Base-by-base conservation (phyloP, 1,140 invertebrate genomes). In the Bathynomus jamesi region DNA sequence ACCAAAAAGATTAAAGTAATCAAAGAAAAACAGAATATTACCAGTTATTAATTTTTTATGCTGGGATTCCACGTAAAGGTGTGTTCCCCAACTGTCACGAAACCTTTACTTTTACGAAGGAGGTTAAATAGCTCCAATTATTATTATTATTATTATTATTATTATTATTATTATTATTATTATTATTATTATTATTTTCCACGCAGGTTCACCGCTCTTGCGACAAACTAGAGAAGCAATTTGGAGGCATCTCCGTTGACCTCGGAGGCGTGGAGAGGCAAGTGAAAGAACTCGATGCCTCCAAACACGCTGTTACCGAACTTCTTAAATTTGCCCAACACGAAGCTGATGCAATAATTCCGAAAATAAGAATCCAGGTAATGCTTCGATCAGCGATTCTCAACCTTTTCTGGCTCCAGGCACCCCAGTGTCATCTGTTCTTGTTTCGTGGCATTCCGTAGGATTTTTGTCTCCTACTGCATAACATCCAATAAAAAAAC, bases 281-380 rank as follows among this genome's bases (percentile, higher is more conserved):
- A 74, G 79, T 89, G 11, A 82, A 85, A 63, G 85, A 88, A 75
- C 85, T 89, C 73, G 86, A 89, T 73, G 80, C 83, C 2, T 84
- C 84, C 30, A 84, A 84, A 78, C 83, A 86, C 78, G 85, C 84
- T 8, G 83, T 89, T 8, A 79, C 84, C 11, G 87, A 90, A 78
- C 81, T 85, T 13, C 85, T 91, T 53, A 85, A 84, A 75, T 85
- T 85, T 78, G 82, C 87, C 17, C 81, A 85, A 70, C 81, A 85
- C 65, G 88, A 90, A 80, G 86, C 87, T 31, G 85, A 89, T 67
- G 85, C 86, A 76, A 83, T 89, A 8, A 85, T 89, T 0, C 79
- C 84, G 28, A 86, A 85, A 79, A 89, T 91, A 61, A 82, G 84
- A 73, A 84, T 86, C 80, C 86, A 87, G 80, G 87, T 88, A 81